Evolutionary conservation across 1,140 invertebrate genomes (phyloP).

Genomic region (Galleria mellonella): DNA sequence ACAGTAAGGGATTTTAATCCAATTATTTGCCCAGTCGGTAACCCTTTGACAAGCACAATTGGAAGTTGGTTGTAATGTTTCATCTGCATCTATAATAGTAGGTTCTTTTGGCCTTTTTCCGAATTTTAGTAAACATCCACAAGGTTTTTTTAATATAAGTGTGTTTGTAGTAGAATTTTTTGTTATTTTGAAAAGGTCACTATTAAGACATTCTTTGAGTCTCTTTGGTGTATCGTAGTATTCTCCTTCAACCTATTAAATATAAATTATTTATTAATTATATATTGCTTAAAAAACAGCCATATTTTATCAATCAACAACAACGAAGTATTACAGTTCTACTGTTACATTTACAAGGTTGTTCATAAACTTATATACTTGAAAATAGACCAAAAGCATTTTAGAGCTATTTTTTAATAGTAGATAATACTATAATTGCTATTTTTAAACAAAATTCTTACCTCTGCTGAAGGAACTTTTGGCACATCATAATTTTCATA

Average conservation of each 20-base stretch:
- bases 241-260: constrained; percentile 60
- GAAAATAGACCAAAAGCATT: too few species aligned
- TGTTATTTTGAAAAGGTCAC: constrained; percentile 76
- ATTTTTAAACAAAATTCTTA: constrained; percentile 21
- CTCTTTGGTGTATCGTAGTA: constrained; percentile 87
- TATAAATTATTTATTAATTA: background rate
- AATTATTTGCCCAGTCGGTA: constrained; percentile 78
- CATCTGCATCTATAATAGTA: constrained; percentile 53
- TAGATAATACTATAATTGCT: too few species aligned
- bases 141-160: constrained; percentile 76
- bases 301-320: too few species aligned
- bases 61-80: constrained; percentile 41
- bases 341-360: too few species aligned
- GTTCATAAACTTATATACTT: too few species aligned
- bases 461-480: constrained; percentile 75
- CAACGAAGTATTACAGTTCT: too few species aligned
- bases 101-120: constrained; percentile 63
- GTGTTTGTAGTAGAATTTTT: constrained; percentile 74
- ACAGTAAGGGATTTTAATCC: constrained; percentile 79
- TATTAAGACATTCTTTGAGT: constrained; percentile 81
- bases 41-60: constrained; percentile 78
- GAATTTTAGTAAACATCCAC: constrained; percentile 75
- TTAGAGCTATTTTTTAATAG: too few species aligned
- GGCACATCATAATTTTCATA: constrained; percentile 88
- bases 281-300: background rate